These are phyloP conservation scores for Drosophila eohydei DNA, from an alignment of 2,888 invertebrate species.

Conservation along the genomic window DNA sequence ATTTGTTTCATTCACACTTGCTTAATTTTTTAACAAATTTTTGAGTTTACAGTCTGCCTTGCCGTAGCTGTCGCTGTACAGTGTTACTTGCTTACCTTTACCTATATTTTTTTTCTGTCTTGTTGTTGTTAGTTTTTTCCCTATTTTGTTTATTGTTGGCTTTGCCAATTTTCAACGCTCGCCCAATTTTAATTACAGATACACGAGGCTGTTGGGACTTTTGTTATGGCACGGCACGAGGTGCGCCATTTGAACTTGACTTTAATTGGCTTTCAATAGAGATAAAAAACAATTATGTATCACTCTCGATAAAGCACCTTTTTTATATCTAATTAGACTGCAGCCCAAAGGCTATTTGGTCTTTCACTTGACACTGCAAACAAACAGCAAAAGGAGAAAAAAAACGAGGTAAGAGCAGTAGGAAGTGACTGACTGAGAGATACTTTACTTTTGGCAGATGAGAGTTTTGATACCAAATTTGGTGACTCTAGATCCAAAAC, in stretches of 20 bases:
- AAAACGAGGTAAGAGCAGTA: background rate
- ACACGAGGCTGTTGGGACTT: slow-evolving; percentile 41
- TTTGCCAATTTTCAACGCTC: slow-evolving; percentile 70
- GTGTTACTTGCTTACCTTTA: slow-evolving; percentile 13
- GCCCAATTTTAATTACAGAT: slow-evolving; percentile 67
- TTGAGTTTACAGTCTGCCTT: background rate
- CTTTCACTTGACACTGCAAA: slow-evolving; percentile 51
- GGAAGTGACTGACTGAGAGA: background rate
- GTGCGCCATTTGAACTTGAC: slow-evolving; percentile 77
- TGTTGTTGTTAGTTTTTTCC: background rate
- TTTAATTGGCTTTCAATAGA: slow-evolving; percentile 75
- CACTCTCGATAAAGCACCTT: slow-evolving; percentile 10
- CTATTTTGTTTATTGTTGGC: slow-evolving; percentile 5
- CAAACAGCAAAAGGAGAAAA: background rate
- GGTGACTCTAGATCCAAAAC: too few relatives aligned
- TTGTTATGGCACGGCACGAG: slow-evolving; percentile 49
- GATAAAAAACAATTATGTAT: slow-evolving; percentile 59
- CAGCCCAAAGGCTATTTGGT: slow-evolving; percentile 27
- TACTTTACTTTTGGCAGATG: background rate
- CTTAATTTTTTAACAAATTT: background rate
- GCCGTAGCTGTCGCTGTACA: background rate
- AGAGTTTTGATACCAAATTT: too few relatives aligned
- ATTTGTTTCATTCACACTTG: slow-evolving; percentile 11
- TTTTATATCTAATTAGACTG: slow-evolving; percentile 57
- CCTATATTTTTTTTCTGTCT: slow-evolving; percentile 9